These are phyloP conservation scores for Meriones psammophilus DNA, from an alignment of 2,797 vertebrate species.

Conservation along the genomic window DNA sequence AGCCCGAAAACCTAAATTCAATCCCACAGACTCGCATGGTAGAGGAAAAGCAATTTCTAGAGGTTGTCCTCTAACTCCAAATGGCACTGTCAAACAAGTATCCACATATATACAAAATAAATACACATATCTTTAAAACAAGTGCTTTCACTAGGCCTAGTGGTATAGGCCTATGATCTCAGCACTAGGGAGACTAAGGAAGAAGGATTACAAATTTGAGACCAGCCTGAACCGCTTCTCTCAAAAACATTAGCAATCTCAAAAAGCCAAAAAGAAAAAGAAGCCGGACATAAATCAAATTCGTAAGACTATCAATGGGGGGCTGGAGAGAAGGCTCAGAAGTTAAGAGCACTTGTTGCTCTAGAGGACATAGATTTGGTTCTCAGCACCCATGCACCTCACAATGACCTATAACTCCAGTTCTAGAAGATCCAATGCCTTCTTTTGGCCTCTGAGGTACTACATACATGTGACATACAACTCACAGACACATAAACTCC, in stretches of 20 bases:
- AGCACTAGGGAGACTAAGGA: neutral
- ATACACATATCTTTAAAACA: neutral
- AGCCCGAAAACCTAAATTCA: neutral
- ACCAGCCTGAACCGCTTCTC: neutral
- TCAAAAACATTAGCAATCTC: neutral
- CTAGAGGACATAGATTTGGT: no score
- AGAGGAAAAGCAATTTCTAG: neutral
- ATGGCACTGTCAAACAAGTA: neutral
- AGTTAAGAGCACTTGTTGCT: neutral
- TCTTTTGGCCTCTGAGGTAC: neutral
- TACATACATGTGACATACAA: neutral
- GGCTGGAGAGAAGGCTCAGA: neutral
- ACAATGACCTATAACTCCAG: no score
- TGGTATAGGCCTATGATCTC: neutral
- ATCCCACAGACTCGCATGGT: neutral
- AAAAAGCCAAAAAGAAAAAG: no score
- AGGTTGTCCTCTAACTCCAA: neutral
- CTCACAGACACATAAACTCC: neutral
- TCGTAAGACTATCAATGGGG: neutral
- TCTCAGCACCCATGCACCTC: no score
- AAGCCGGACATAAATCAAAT: slow-evolving; percentile 11
- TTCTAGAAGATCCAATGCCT: neutral
- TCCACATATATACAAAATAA: neutral
- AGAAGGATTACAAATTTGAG: neutral
- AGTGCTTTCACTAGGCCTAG: neutral